Evolutionary conservation across 2,888 invertebrate species (phyloP), one percentile per base, ranked within the genome.

Genomic region (Phortica magna): DNA sequence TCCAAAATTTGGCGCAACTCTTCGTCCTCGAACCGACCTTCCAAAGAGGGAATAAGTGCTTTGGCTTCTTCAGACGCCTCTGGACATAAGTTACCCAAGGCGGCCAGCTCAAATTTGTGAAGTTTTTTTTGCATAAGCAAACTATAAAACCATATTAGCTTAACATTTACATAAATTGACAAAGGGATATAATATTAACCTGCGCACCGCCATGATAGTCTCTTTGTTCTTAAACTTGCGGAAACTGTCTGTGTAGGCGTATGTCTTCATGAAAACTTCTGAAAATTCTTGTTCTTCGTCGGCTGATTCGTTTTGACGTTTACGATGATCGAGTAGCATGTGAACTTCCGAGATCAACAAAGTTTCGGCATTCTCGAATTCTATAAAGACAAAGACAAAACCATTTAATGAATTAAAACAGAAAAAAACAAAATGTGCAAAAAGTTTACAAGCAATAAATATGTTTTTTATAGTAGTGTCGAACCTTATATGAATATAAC

Each of bases 251-350:
- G 98, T 98, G 91, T 99, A 99, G 65, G 97, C 98, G 41, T 98
- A 94, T 0, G 99, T 99, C 92, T 99, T 99, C 95, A 98, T 96
- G 91, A 99, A 99, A 9, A 99, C 99, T 92, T 99, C 99, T 0
- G 98, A 98, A 91, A 99, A 96, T 92, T 99, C 99, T 92, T 99
- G 99, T 90, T 98, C 98, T 88, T 99, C 99, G 90, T 99, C 99
- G 2, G 98, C 98, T 43, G 97, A 98, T 92, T 99, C 99, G 92
- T 99, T 99, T 92, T 99, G 99, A 53, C 97, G 96, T 92, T 99
- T 98, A 74, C 99, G 94, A 92, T 99, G 99, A 90, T 99, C 98
- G 86, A 99, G 92, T 85, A 99, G 93, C 97, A 99, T 98, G 90
- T 97, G 96, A 0, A 98, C 98, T 93, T 98, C 98, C 2, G 98